Conservation (phyloP, 2,797 vertebrate species). For the Melopsittacus undulatus region DNA sequence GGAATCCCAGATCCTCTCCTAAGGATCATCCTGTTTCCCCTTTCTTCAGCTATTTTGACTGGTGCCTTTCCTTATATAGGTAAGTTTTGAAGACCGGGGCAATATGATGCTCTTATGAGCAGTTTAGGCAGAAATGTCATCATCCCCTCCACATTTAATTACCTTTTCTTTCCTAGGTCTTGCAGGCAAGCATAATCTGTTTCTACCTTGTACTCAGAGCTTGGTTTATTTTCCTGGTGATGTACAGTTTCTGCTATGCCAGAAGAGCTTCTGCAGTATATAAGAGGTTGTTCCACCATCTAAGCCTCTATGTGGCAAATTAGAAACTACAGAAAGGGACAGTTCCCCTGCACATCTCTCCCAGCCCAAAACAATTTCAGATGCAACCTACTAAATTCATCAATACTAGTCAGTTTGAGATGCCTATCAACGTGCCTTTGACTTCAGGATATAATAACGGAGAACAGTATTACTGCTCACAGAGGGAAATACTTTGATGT, state of each 20-base stretch:
- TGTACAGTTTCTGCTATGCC: neutral
- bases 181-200: neutral
- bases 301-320: neutral
- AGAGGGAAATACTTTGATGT: neutral
- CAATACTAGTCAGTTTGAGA: neutral
- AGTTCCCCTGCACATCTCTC: neutral
- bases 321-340: neutral
- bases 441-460: neutral
- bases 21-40: rapidly evolving
- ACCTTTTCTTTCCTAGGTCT: neutral
- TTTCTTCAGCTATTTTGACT: neutral
- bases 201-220: neutral
- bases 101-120: neutral
- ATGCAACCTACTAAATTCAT: neutral
- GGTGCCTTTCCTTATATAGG: neutral
- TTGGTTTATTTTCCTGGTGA: neutral
- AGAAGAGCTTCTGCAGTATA: neutral
- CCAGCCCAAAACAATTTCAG: neutral
- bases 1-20: neutral
- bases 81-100: neutral
- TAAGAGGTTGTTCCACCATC: neutral
- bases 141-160: neutral
- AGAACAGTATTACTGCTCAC: neutral
- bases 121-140: neutral
- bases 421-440: neutral